Evolutionary conservation across 2,113 vertebrate species (phyloP).

Genomic region (Notarius quadriscutis): DNA sequence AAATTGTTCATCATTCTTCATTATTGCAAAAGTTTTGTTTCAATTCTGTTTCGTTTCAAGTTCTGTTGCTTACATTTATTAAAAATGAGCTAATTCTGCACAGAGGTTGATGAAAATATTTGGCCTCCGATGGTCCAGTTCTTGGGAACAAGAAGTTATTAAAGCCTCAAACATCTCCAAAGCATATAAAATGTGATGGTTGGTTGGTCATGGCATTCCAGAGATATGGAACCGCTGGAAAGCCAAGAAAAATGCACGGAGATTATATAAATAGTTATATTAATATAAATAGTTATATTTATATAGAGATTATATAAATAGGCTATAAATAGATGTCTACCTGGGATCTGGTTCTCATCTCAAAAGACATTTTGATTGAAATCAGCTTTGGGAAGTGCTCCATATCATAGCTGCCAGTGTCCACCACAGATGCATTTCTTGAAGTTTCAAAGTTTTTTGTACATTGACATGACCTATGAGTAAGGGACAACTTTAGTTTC

Average conservation of each 20-base stretch:
- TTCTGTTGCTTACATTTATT: neutral
- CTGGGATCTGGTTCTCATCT: neutral
- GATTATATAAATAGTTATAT: neutral
- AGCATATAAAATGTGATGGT: neutral
- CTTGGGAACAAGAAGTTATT: neutral
- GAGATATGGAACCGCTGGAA: neutral
- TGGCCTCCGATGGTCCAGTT: neutral
- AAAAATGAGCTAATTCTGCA: neutral
- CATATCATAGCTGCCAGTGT: neutral
- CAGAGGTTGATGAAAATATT: neutral
- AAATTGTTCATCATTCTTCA: neutral
- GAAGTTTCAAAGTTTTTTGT: neutral
- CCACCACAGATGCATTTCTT: neutral
- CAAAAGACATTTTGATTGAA: neutral
- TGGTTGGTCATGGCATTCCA: neutral
- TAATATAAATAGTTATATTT: too few species aligned
- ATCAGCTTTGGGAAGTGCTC: neutral
- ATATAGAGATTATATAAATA: too few species aligned
- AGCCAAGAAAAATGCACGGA: neutral
- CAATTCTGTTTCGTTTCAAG: neutral
- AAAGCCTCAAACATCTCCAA: neutral
- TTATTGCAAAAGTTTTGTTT: neutral
- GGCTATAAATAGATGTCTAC: neutral
- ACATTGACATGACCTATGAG: conserved; percentile 1
- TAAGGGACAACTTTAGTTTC: conserved; percentile 23